These are phyloP conservation scores for Nannoperca obscura DNA, from an alignment of 2,797 vertebrate genomes.

Conservation along the genomic window DNA sequence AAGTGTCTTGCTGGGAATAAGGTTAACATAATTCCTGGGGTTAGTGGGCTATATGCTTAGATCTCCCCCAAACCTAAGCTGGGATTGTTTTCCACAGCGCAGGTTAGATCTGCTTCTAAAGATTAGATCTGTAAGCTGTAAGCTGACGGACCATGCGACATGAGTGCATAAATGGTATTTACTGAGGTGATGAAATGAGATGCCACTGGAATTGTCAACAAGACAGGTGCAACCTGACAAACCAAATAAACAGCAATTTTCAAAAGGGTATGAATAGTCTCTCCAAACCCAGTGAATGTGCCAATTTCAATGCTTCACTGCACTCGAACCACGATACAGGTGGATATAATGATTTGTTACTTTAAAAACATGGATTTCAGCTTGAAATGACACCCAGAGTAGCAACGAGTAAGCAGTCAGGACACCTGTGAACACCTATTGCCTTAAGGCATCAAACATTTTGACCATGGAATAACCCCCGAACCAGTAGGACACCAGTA, in stretches of 20 bases:
- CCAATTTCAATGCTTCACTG: slow-evolving; percentile 11
- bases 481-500: background rate
- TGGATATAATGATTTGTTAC: slow-evolving; percentile 9
- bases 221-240: slow-evolving; percentile 32
- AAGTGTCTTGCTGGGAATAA: slow-evolving; percentile 11
- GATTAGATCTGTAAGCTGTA: background rate
- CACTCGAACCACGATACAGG: slow-evolving; percentile 6
- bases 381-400: slow-evolving; percentile 2
- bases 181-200: slow-evolving; percentile 25
- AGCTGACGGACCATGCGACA: background rate
- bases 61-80: background rate
- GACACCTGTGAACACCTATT: background rate
- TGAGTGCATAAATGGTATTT: slow-evolving; percentile 7
- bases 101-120: slow-evolving; percentile 12
- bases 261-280: slow-evolving; percentile 16
- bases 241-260: slow-evolving; percentile 12
- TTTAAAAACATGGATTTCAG: background rate
- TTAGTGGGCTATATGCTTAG: background rate
- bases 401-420: background rate
- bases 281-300: background rate
- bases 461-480: slow-evolving; percentile 5
- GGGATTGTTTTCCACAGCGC: background rate
- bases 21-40: slow-evolving; percentile 5
- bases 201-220: slow-evolving; percentile 10
- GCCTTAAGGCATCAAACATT: background rate